Base-by-base conservation (phyloP, 2,888 invertebrate genomes). In the Diploptera punctata region DNA sequence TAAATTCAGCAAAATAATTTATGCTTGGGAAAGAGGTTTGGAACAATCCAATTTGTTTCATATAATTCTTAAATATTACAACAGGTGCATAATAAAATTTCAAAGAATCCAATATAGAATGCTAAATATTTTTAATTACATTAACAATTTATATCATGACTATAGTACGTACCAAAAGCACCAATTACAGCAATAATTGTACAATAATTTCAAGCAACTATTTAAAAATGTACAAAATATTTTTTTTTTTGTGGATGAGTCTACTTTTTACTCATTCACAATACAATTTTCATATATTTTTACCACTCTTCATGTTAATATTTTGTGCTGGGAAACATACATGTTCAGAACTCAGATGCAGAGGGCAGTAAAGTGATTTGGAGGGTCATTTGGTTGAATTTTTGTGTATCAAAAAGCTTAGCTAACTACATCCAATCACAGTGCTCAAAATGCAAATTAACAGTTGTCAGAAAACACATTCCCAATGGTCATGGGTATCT, bases 111-210 rank as follows among this genome's bases (percentile, higher is more conserved):
- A 57, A 57, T 31, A 9, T 13, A 29, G 31, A 2, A 16, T 57
- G n/a, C 47, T 62, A 31, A 33, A 70, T 70, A 70, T 31, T 49
- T n/a, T 62, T 70, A 47, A 69, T 26, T 57, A n/a, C 24, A 70
- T 47, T 31, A 62, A 49, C 49, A 61, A 33, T 61, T 47, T 18
- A 68, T 49, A 61, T 70, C 31, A 52, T 16, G 21, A 62, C 47
- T 47, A 16, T 21, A 52, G 57, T 69, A n/a, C n/a, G n/a, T n/a
- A 60, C 65, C 65, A 65, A 47, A 65, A 47, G 65, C 65, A 65
- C 65, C 65, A 47, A 47, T 65, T 24, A 47, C 47, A 65, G 26
- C 47, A 65, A 65, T 38, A 38, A 62, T 47, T 44, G 38, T 65
- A 44, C 47, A 47, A 65, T 65, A 43, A 43, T 62, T 47, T 47